Base-by-base conservation (phyloP, 2,797 vertebrate species). In the Parambassis ranga region DNA sequence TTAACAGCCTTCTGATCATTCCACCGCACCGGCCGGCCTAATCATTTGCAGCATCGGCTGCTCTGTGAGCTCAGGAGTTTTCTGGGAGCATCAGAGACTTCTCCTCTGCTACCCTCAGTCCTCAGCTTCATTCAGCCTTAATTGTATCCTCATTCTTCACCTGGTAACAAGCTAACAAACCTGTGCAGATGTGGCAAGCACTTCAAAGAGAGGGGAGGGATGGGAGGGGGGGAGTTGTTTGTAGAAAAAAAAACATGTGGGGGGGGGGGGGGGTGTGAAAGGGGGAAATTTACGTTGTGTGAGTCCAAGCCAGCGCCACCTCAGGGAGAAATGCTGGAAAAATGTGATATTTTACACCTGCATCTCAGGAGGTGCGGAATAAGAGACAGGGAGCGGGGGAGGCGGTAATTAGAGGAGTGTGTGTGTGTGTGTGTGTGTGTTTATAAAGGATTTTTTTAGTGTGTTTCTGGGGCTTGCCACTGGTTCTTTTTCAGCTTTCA, bases 291-390 rank as follows among this genome's bases (percentile, higher is more conserved):
- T 84, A 84, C 67, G 84, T 89, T 77, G 89, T 90, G 90, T 91
- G 91, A 93, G 90, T 88, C 79, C 77, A 56, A 89, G 92, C 92
- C 92, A 93, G 86, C 64, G 65, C 84, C 87, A 92, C 92, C 92
- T 91, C 86, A 84, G 91, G 92, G 91, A 92, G 89, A 89, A 90
- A 90, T 73, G 85, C 90, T 92, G 92, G 90, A 82, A 94, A 92
- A 92, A 93, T 90, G 83, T 92, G 91, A 92, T 92, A 92, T 93
- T 92, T 93, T 91, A 91, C 90, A 91, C 91, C 90, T 92, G 87
- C 79, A 87, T 92, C 91, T 91, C 91, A 87, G 83, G 90, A 91
- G 91, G 86, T 85, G 87, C 70, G 74, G 77, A 82, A 85, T 62
- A 77, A 58, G 72, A 86, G 84, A 83, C 73, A 50, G 65, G 65